phyloP scores from a whole-genome alignment of 2,888 invertebrate species.

The Laspeyria flexula region DNA sequence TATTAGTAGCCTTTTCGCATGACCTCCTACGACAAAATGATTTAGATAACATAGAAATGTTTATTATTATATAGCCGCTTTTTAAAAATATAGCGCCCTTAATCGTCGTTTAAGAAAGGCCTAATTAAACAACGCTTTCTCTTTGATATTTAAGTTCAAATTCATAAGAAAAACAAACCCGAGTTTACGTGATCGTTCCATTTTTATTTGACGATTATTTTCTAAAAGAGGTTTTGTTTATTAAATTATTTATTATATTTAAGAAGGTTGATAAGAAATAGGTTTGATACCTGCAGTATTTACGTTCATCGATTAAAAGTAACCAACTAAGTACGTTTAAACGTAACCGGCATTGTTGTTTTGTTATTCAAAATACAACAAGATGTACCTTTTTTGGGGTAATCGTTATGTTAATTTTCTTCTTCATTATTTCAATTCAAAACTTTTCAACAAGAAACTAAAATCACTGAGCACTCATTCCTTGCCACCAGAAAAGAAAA shows the following conservation, averaged over 20 bases:
- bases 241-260: too few species aligned
- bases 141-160: neutral
- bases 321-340: neutral
- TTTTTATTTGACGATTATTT: neutral
- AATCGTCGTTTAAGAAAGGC: neutral
- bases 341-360: too few species aligned
- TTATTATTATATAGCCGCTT: neutral
- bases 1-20: slow-evolving; percentile 33
- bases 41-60: slow-evolving; percentile 16
- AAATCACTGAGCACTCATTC: slow-evolving; percentile 24
- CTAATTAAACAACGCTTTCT: neutral
- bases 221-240: too few species aligned
- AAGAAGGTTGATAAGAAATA: neutral
- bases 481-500: slow-evolving; percentile 6
- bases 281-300: neutral
- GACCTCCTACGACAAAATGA: slow-evolving; percentile 26
- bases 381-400: slow-evolving; percentile 51
- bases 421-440: slow-evolving; percentile 47
- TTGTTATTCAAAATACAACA: too few species aligned
- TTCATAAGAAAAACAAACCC: neutral
- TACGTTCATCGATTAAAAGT: neutral
- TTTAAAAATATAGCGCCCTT: neutral
- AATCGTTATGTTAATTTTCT: slow-evolving; percentile 55
- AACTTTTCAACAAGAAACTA: neutral
- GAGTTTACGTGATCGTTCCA: neutral